Conservation (phyloP, 2,888 invertebrate species). For the Monoplex corrugatus region DNA sequence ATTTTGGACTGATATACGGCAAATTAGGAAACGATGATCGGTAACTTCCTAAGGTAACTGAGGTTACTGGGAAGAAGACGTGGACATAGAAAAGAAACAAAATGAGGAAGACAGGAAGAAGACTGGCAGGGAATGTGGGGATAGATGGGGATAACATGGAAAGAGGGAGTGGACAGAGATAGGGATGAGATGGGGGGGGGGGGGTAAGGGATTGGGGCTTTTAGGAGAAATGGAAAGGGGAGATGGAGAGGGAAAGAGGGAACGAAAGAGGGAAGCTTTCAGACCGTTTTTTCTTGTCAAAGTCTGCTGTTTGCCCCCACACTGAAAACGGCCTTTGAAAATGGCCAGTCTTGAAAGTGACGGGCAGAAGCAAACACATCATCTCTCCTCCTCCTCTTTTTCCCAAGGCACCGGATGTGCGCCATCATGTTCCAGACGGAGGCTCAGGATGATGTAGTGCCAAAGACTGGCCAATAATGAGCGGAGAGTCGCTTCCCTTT, state of each 20-base stretch:
- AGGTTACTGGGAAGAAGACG: too few species aligned
- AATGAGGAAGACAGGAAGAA: too few species aligned
- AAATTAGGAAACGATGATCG: too few species aligned
- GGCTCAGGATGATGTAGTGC: constrained; percentile 38
- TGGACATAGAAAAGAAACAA: too few species aligned
- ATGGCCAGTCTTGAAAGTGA: constrained; percentile 7
- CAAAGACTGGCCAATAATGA: constrained; percentile 40
- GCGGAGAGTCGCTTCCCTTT: constrained; percentile 44
- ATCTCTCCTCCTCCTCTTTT: neutral
- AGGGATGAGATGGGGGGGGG: too few species aligned
- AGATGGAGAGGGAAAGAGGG: neutral
- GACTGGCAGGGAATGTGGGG: too few species aligned
- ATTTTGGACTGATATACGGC: too few species aligned
- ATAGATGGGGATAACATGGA: too few species aligned
- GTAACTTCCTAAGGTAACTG: too few species aligned
- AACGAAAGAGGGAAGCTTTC: too few species aligned
- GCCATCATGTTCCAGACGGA: constrained; percentile 40
- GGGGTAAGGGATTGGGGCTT: too few species aligned
- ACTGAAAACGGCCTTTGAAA: neutral
- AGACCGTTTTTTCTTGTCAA: constrained; percentile 15
- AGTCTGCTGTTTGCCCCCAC: constrained; percentile 25
- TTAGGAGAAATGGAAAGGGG: neutral
- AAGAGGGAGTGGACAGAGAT: too few species aligned
- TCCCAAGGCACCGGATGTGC: constrained; percentile 28
- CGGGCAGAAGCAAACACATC: constrained; percentile 41